Conservation (phyloP, 2,113 vertebrate species). For the Tautogolabrus adspersus region DNA sequence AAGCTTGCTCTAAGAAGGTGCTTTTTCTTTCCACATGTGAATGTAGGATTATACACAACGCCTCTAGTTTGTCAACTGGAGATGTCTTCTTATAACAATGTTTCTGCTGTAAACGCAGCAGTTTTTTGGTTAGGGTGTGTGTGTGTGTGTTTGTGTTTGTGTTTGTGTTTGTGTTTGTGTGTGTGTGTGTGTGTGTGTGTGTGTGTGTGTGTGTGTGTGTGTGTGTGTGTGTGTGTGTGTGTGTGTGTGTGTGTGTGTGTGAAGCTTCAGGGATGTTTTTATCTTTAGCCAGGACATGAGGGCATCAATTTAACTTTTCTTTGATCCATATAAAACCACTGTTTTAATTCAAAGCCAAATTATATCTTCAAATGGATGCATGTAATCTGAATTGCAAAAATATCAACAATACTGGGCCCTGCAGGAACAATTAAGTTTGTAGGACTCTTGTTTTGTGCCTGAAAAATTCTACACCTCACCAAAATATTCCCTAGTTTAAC, state of each 20-base stretch:
- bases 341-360: slow-evolving; percentile 6
- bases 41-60: slow-evolving; percentile 28
- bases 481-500: slow-evolving; percentile 42
- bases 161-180: too few species aligned
- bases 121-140: not conserved
- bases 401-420: slow-evolving; percentile 8
- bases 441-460: slow-evolving; percentile 37
- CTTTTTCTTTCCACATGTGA: slow-evolving; percentile 30
- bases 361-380: not conserved
- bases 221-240: too few species aligned
- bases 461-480: slow-evolving; percentile 23
- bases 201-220: too few species aligned
- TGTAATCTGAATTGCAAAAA: slow-evolving; percentile 23
- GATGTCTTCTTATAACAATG: slow-evolving; percentile 4
- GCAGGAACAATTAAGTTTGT: slow-evolving; percentile 11
- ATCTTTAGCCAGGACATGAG: not conserved
- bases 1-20: slow-evolving; percentile 29
- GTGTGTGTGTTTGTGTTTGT: too few species aligned
- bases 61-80: slow-evolving; percentile 2
- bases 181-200: too few species aligned
- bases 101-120: slow-evolving; percentile 18
- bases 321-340: slow-evolving; percentile 2
- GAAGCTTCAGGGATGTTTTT: not conserved
- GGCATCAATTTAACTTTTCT: not conserved
- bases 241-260: not conserved